Base-by-base conservation (phyloP, 2,888 invertebrate species). In the Stenurella melanura region DNA sequence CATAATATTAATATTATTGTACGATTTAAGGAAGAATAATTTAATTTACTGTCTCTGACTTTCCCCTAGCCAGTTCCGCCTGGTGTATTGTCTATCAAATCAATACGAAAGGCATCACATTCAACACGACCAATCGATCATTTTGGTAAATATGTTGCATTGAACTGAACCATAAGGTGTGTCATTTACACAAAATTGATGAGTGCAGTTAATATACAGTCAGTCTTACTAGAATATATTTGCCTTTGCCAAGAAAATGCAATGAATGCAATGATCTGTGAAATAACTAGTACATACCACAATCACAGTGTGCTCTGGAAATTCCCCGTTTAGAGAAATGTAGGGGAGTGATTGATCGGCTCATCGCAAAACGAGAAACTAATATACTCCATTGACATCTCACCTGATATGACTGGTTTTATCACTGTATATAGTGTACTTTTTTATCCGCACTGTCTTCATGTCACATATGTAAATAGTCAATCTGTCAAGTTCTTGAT, bases 231-330 rank as follows among this genome's bases (percentile, higher is more conserved):
- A 75, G 78, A 79, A 81, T 81, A 82, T 83, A 81, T 81, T 80
- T 82, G 79, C 83, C 84, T 84, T 83, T 81, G 78, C 78, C 80
- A 74, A 76, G 80, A 77, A 83, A 83, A 83, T 83, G 84, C 83
- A 85, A 84, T 83, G 84, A 81, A 83, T 80, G 84, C 86, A 88
- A 87, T 87, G 87, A 86, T 85, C 86, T 87, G 87, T 88, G 87
- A 87, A 88, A 87, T 87, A 86, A 87, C 85, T 84, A 85, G 85
- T 86, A 86, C 86, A 86, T 84, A 84, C 85, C 84, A 83, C 83
- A 83, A 81, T 81, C 80, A 80, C 79, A 42, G 77, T 79, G 78
- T 82, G 78, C 78, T 73, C 74, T 77, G 80, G 80, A 82, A 81
- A 77, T 80, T 74, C 75, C 68, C 79, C 78, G 80, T 70, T 60